Base-by-base conservation (phyloP, 2,797 vertebrate species). In the Orestias chungarensis region DNA sequence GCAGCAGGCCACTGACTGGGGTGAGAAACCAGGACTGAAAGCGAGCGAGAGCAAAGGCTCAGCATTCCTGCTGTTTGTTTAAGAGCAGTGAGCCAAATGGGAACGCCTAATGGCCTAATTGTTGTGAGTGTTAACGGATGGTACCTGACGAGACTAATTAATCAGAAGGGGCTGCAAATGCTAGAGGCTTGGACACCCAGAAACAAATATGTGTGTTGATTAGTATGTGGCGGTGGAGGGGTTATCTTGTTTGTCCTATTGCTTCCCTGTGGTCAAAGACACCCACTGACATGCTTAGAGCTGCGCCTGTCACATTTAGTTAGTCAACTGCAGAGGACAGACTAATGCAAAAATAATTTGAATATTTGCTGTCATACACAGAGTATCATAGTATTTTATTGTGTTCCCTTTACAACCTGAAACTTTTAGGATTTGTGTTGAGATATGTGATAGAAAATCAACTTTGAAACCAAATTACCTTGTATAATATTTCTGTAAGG, bases 121-220 rank as follows among this genome's bases (percentile, higher is more conserved):
- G 92, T 88, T 74, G 82, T 86, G 89, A 94, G 90, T 90, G 89
- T 88, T 86, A 76, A 87, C 88, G 89, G 89, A 90, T 75, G 89
- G 86, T 90, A 88, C 89, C 92, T 94, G 93, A 93, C 91, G 84
- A 91, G 86, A 86, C 84, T 91, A 80, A 92, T 93, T 94, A 93
- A 90, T 92, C 90, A 88, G 78, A 81, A 80, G n/a, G 4, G 74
- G 71, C 69, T 87, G 89, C 90, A 78, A 82, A 86, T 84, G 84
- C 88, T 79, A 52, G 72, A 65, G 90, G 88, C 81, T 78, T 61
- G 71, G 82, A 61, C 38, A 43, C 74, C 40, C 43, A 81, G 73
- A 66, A 72, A 62, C 67, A 44, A 49, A 11, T 61, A 27, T 46
- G 64, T 11, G 61, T 6, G 55, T n/a, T 40, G 15, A 33, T 57